Evolutionary conservation across 1,140 invertebrate species (phyloP), one percentile per base, ranked within the genome.

Genomic region (Drosophila nebulosa): DNA sequence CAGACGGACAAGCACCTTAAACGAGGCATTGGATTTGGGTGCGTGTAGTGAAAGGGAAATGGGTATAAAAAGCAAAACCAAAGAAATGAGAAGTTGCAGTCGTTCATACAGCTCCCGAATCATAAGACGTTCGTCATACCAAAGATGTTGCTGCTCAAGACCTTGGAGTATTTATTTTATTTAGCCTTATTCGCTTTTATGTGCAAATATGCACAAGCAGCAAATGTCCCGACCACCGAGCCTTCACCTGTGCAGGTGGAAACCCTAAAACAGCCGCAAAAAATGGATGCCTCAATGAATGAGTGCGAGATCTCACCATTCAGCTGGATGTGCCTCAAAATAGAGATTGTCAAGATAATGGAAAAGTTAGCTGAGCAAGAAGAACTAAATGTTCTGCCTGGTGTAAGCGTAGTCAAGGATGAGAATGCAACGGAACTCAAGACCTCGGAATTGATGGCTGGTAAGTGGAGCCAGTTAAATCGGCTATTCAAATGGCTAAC

Each of bases 311-410:
- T 63, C 0, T 94, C 94, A 4, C 93, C 94, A 0, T 96, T 96
- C 74, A 96, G 95, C 91, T 92, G 94, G 5, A 95, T 95, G 26
- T 97, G 96, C 79, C 91, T 96, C 10, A 96, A 96, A 89, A 92
- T 97, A 52, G 96, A 96, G 90, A 94, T 96, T n/a, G 94, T 96
- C 9, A 94, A 95, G 1, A 93, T 96, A 78, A 92, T 97, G 26
- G 96, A 96, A 75, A 94, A 94, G 70, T 84, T 96, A 3, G 95
- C 94, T 24, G 93, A 93, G 60, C 79, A 78, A 42, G 70, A 84
- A 26, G 90, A 91, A 59, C 67, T 90, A 2, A 69, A 64, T 27
- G 92, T 96, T 0, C 74, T 96, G 5, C 95, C 96, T 0, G 95
- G 95, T 51, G 92, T 96, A 0, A 95, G 93, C 55, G 93, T 96